These are phyloP conservation scores for Octomys mimax DNA, from an alignment of 2,797 vertebrate genomes.

Conservation along the genomic window DNA sequence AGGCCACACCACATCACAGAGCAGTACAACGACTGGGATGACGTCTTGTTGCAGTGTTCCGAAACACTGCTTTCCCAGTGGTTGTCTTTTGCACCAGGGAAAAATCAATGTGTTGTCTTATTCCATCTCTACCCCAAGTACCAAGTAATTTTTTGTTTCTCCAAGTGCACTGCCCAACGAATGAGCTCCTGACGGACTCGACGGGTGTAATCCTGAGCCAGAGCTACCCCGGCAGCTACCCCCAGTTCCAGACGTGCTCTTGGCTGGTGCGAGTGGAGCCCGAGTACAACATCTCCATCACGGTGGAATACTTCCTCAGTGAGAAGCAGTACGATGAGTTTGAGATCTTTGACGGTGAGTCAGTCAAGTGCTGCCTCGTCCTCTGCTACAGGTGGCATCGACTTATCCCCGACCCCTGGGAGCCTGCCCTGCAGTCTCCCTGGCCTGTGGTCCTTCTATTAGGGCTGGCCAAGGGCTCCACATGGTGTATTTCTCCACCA, in stretches of 20 bases:
- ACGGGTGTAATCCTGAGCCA: slow-evolving; percentile 97
- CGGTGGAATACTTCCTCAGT: slow-evolving; percentile 97
- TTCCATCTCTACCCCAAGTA: neutral
- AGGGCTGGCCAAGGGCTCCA: neutral
- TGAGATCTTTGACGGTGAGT: slow-evolving; percentile 97
- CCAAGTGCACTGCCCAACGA: slow-evolving; percentile 96
- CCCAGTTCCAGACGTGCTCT: slow-evolving; percentile 98
- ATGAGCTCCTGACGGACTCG: slow-evolving; percentile 96
- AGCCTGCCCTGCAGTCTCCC: neutral
- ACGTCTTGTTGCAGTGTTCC: neutral
- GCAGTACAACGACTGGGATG: neutral
- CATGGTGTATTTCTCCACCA: neutral
- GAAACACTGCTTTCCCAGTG: neutral
- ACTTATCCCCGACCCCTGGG: neutral
- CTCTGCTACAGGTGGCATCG: accelerated
- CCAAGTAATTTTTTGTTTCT: slow-evolving; percentile 32
- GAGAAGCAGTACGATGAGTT: slow-evolving; percentile 98
- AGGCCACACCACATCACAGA: neutral
- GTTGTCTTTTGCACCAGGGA: neutral
- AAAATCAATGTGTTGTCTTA: neutral
- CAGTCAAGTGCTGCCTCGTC: accelerated
- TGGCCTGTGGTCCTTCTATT: neutral
- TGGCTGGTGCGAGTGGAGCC: slow-evolving; percentile 97
- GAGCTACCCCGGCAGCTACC: slow-evolving; percentile 94
- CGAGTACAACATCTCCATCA: slow-evolving; percentile 96